These are phyloP conservation scores for Drosophila serrata DNA, from an alignment of 1,140 invertebrate species.

Conservation along the genomic window DNA sequence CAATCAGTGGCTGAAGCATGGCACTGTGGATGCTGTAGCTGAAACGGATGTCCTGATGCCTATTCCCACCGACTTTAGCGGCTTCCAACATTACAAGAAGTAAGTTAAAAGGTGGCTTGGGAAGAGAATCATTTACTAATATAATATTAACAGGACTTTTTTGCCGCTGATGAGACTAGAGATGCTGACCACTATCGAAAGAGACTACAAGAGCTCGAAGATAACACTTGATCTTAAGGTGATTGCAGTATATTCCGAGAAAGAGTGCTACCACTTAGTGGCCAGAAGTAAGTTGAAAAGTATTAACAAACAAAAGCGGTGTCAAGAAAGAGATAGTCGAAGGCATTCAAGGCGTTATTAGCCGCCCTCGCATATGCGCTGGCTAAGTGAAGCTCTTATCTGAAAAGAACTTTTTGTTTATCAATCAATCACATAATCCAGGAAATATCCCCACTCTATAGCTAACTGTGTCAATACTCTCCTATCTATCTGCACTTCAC, in stretches of 20 bases:
- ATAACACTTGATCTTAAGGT: slow-evolving; percentile 37
- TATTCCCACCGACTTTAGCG: slow-evolving; percentile 63
- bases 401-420: not conserved
- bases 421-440: not conserved
- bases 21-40: slow-evolving; percentile 53
- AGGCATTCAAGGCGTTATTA: not conserved
- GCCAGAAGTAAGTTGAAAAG: slow-evolving; percentile 50
- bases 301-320: not conserved
- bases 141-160: slow-evolving; percentile 47
- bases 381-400: not conserved
- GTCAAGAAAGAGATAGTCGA: not conserved
- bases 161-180: slow-evolving; percentile 78
- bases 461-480: not conserved
- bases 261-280: slow-evolving; percentile 42
- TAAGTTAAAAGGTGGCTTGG: slow-evolving; percentile 15
- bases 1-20: slow-evolving; percentile 67
- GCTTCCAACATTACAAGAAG: slow-evolving; percentile 70
- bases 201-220: slow-evolving; percentile 43
- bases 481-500: not conserved
- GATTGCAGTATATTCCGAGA: slow-evolving; percentile 9
- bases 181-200: slow-evolving; percentile 61
- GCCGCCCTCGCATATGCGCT: not conserved
- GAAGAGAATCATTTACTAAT: not conserved
- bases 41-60: slow-evolving; percentile 62
- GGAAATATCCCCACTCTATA: not conserved